Base-by-base conservation (phyloP, 2,888 invertebrate species). In the Brachyptera putata region DNA sequence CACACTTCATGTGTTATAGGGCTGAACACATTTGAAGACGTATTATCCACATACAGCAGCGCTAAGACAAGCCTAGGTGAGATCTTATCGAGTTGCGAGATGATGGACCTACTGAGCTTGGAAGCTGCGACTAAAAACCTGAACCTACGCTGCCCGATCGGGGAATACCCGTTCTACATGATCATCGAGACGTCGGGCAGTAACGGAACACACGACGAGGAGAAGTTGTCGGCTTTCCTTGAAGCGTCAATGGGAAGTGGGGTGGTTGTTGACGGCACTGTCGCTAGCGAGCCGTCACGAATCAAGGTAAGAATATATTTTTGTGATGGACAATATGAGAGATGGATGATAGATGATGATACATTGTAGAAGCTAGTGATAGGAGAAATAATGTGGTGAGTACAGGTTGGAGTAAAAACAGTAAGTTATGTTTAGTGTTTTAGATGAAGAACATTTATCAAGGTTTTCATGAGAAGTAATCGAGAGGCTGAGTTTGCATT, bases 81-180 rank as follows among this genome's bases (percentile, higher is more conserved):
- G 78, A 91, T 95, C 65, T 74, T 99, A 39, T 96, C 97, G 3
- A 94, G 97, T 0, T 97, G 93, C 76, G 99, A 99, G 79, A 84
- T 98, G 80, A 88, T 98, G 63, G 98, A 99, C 74, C 78, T 79
- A 11, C 75, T 76, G 41, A 84, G 92, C 0, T 78, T 97, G 69
- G 80, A 80, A n/a, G 79, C 83, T 36, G 84, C 86, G 0, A 78
- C 81, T 1, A 73, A 78, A 43, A 82, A 87, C 70, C 80, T 84
- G 56, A 80, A 82, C 9, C 67, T 87, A 34, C 13, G 63, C 13
- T 50, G 48, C 14, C 64, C 64, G 30, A 60, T 64, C 21, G 72
- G 77, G 1, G 80, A 83, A 1, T 85, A 80, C 71, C 87, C 90
- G 1, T 94, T 93, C 74, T 93, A 94, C 71, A 85, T 93, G 75